Conservation (phyloP, 2,888 invertebrate species). For the Pelosia muscerda region DNA sequence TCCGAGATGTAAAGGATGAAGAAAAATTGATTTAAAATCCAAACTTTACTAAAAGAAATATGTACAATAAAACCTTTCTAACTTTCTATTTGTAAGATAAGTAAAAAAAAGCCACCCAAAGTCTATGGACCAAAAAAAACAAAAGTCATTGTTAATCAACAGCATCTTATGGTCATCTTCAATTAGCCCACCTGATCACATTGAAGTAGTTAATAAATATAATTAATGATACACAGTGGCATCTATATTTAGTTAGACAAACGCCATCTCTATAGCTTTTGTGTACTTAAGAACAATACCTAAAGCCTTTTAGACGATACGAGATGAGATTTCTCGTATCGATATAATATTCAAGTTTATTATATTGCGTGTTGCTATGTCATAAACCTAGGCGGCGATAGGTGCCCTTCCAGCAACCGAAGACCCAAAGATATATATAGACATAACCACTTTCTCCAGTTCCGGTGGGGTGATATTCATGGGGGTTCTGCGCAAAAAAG, state of each 20-base stretch:
- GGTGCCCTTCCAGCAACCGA: no score
- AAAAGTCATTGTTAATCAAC: neutral
- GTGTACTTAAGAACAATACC: neutral
- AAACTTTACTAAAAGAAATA: no score
- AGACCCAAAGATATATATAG: no score
- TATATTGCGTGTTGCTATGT: no score
- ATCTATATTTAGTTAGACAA: conserved; percentile 12
- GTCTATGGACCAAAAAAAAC: neutral
- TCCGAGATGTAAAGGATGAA: no score
- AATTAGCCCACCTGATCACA: conserved; percentile 3
- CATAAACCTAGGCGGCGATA: no score
- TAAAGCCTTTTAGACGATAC: conserved; percentile 7
- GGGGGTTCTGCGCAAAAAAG: no score
- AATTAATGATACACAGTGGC: conserved; percentile 10
- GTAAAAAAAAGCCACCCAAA: neutral
- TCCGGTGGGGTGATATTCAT: no score
- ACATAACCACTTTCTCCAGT: no score
- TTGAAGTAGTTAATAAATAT: conserved; percentile 12
- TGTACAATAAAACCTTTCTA: neutral
- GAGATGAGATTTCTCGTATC: neutral
- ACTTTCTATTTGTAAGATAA: neutral
- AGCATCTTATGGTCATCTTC: neutral
- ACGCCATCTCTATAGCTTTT: neutral
- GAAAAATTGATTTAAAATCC: no score
- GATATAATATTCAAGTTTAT: neutral